A percentile compares a stretch with the other conserved stretches of the same genome.
phyloP scores from a whole-genome alignment of 2,113 vertebrate genomes.

The Gavia stellata region DNA sequence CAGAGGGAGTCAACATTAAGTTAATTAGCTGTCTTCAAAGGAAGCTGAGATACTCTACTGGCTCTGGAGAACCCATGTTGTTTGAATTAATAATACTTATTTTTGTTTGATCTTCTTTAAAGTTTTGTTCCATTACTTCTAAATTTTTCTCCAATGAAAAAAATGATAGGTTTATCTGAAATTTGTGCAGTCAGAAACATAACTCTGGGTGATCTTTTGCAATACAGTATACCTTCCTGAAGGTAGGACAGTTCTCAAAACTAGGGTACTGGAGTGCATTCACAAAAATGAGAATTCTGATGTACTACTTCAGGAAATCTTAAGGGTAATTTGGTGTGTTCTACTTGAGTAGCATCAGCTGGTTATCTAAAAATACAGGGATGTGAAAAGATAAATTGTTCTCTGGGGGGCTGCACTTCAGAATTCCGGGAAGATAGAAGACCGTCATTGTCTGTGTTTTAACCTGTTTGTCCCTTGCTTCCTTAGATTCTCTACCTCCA shows the following conservation, averaged over 20 bases:
- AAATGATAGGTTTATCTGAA: background rate
- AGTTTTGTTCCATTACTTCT: background rate
- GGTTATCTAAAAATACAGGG: background rate
- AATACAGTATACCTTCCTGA: background rate
- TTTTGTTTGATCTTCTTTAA: background rate
- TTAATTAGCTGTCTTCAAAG: background rate
- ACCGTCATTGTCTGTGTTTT: background rate
- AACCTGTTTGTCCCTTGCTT: background rate
- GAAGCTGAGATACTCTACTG: background rate
- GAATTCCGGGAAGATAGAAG: background rate
- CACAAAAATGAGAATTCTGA: background rate
- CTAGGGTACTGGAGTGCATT: background rate
- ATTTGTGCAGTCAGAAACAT: background rate
- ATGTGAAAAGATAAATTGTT: background rate
- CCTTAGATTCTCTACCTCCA: background rate
- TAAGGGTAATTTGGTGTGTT: background rate
- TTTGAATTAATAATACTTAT: background rate
- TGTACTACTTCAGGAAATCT: background rate
- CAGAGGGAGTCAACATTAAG: background rate
- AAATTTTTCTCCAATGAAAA: background rate
- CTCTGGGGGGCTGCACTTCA: background rate
- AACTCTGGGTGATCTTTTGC: background rate
- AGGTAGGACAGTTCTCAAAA: background rate
- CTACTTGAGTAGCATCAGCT: background rate
- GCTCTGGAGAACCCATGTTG: background rate